Conservation (phyloP, 2,113 vertebrate species). For the Scytalopus superciliaris region DNA sequence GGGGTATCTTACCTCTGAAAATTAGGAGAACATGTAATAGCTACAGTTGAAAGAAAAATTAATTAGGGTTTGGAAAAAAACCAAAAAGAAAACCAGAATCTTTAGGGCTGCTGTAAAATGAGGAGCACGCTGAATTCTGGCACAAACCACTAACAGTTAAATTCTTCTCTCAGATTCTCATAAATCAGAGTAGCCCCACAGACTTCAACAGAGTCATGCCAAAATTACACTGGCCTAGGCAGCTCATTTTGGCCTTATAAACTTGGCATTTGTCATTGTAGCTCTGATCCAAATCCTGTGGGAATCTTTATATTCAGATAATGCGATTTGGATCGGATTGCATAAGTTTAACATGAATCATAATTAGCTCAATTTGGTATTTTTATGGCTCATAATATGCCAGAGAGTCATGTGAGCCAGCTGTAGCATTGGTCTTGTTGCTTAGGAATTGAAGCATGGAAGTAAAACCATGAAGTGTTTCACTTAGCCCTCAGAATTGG, state of each 20-base stretch:
- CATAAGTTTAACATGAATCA: conserved; percentile 14
- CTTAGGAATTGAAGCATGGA: not conserved
- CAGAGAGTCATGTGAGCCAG: not conserved
- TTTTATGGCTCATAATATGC: not conserved
- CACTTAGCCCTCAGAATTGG: not conserved
- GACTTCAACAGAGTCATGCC: not conserved
- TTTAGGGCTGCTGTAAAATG: not conserved
- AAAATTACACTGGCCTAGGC: not conserved
- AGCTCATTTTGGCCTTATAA: conserved; percentile 13
- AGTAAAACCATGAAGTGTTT: not conserved
- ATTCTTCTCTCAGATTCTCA: not conserved
- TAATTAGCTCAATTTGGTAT: not conserved
- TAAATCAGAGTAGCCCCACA: not conserved
- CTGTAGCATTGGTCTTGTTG: not conserved
- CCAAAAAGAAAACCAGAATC: not conserved
- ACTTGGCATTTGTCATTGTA: not conserved
- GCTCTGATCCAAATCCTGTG: not conserved
- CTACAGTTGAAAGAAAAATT: not conserved
- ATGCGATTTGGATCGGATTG: not conserved
- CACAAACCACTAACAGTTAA: not conserved
- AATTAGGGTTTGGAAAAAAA: not conserved
- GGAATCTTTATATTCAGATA: conserved; percentile 3
- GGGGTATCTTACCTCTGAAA: not conserved
- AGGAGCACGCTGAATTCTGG: not conserved
- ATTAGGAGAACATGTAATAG: not conserved